These are phyloP conservation scores for Melolontha melolontha DNA, from an alignment of 2,888 invertebrate species.

Conservation along the genomic window DNA sequence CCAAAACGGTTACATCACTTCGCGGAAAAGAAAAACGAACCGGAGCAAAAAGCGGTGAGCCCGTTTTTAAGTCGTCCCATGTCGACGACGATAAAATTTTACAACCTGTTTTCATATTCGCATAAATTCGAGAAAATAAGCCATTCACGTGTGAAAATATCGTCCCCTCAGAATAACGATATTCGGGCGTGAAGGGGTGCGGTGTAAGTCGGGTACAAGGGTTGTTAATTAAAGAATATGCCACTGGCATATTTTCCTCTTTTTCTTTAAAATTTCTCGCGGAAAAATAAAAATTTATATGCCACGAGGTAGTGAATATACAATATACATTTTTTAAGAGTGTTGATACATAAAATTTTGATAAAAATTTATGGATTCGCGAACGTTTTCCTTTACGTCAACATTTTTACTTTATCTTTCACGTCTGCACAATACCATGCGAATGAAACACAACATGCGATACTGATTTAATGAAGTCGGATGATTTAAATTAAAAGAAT, in stretches of 20 bases:
- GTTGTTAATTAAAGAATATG: constrained; percentile 39
- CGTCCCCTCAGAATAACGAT: constrained; percentile 39
- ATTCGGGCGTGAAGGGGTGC: constrained; percentile 11
- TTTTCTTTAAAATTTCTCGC: constrained; percentile 30
- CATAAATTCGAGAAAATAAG: constrained; percentile 58
- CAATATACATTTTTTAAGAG: constrained; percentile 27
- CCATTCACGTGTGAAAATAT: constrained; percentile 41
- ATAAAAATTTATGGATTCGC: constrained; percentile 28
- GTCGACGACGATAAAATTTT: constrained; percentile 56
- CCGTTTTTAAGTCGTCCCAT: constrained; percentile 39
- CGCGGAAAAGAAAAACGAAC: constrained; percentile 12
- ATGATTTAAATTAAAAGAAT: no score
- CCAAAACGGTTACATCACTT: constrained; percentile 3
- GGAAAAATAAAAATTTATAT: constrained; percentile 35
- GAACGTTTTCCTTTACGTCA: no score
- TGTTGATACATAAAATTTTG: constrained; percentile 28
- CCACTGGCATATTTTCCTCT: constrained; percentile 25
- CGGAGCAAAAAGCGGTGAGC: constrained; percentile 28
- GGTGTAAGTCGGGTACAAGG: constrained; percentile 12
- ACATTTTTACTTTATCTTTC: no score
- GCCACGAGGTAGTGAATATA: constrained; percentile 16
- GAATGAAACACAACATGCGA: no score
- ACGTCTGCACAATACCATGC: no score
- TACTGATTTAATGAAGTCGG: no score
- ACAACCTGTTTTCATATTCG: constrained; percentile 53